Conservation (phyloP, 2,113 vertebrate genomes). For the Paratilapia polleni region DNA sequence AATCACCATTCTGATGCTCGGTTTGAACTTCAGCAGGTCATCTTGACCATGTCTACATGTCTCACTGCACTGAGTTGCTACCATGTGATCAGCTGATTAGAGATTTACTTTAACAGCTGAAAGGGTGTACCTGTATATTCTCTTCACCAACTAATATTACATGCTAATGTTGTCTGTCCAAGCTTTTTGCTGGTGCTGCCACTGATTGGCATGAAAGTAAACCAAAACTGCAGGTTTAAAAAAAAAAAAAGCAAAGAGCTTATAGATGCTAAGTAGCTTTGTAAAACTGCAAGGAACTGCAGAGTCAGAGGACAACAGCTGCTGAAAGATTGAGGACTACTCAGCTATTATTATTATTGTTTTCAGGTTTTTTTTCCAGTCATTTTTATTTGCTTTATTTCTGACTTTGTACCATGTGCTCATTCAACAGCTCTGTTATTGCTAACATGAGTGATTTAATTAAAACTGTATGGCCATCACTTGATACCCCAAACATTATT, state of each 20-base stretch:
- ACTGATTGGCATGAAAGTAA: too few species aligned
- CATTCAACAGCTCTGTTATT: constrained; percentile 35
- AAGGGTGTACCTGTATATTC: not conserved
- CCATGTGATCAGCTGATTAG: not conserved
- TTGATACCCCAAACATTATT: constrained; percentile 39
- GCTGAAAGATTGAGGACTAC: not conserved
- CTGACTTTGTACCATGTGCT: constrained; percentile 6
- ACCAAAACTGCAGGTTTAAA: too few species aligned
- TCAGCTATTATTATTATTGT: not conserved
- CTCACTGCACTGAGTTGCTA: not conserved
- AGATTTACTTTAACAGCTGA: not conserved
- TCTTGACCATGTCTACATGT: not conserved
- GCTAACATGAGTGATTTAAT: constrained; percentile 36
- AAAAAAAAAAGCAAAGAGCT: too few species aligned
- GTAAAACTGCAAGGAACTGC: not conserved
- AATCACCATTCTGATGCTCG: not conserved
- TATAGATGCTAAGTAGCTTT: not conserved
- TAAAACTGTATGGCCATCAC: constrained; percentile 42
- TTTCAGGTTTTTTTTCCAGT: not conserved
- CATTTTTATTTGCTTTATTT: constrained; percentile 3
- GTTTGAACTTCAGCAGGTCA: not conserved
- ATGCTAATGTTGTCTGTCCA: not conserved
- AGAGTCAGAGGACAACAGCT: not conserved
- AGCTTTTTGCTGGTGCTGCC: not conserved
- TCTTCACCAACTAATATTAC: not conserved